Evolutionary conservation across 2,797 vertebrate genomes (phyloP).

Genomic region (Leptoclinus maculatus): DNA sequence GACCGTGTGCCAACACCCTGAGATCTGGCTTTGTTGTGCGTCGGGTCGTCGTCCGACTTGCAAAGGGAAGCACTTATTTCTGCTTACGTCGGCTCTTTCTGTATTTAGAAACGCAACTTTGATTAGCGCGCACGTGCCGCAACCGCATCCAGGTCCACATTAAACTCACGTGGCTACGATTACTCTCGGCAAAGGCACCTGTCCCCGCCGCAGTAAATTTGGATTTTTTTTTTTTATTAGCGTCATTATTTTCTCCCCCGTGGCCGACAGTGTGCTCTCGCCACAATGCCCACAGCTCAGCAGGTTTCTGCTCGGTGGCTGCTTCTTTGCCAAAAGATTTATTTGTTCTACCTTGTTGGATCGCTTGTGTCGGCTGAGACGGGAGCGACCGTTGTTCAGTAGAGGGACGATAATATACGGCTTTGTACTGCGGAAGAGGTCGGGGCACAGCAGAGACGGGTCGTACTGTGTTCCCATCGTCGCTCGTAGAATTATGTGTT

Average conservation of each 20-base stretch:
- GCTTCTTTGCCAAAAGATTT: constrained; percentile 24
- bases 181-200: constrained; percentile 79
- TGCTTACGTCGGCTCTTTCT: constrained; percentile 64
- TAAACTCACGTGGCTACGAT: constrained; percentile 80
- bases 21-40: constrained; percentile 46
- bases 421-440: neutral
- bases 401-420: neutral
- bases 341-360: constrained; percentile 31
- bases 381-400: neutral
- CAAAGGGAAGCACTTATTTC: constrained; percentile 73
- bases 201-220: constrained; percentile 65
- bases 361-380: neutral
- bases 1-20: constrained; percentile 15
- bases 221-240: constrained; percentile 67
- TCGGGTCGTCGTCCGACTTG: constrained; percentile 47
- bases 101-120: constrained; percentile 66
- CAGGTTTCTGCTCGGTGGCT: constrained; percentile 33
- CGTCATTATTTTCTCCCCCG: constrained; percentile 51
- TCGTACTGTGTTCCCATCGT: neutral
- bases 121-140: constrained; percentile 78
- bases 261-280: constrained; percentile 2
- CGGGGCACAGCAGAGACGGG: neutral
- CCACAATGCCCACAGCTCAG: constrained; percentile 36
- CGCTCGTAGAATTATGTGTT: neutral
- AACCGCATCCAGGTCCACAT: constrained; percentile 61